Evolutionary conservation across 2,797 vertebrate genomes (phyloP).

Genomic region (Microcaecilia unicolor): DNA sequence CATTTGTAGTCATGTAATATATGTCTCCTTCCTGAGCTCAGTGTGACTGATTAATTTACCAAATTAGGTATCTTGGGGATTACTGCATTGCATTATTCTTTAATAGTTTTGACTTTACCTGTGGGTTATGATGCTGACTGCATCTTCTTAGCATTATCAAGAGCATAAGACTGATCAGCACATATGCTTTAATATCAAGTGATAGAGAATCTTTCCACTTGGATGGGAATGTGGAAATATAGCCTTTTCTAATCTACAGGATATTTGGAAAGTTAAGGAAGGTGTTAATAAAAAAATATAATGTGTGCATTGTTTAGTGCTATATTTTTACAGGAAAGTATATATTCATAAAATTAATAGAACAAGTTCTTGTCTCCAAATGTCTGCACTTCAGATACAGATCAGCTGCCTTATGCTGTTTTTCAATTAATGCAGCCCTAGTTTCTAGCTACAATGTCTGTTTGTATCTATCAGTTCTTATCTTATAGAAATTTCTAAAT

Average conservation of each 20-base stretch:
- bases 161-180: conserved; percentile 25
- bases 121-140: conserved; percentile 29
- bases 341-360: too few species aligned
- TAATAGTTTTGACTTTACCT: conserved; percentile 43
- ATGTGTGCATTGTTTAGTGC: too few species aligned
- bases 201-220: conserved; percentile 31
- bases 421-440: too few species aligned
- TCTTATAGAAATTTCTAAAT: too few species aligned
- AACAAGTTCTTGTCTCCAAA: too few species aligned
- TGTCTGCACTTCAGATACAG: too few species aligned
- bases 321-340: conserved; percentile 1
- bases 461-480: too few species aligned
- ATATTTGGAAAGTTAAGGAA: conserved; percentile 5
- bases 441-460: too few species aligned
- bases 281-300: too few species aligned
- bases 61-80: conserved; percentile 46
- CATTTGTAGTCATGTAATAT: conserved; percentile 36
- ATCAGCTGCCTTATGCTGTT: too few species aligned
- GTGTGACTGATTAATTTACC: conserved; percentile 43
- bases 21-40: conserved; percentile 28
- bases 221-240: conserved; percentile 30
- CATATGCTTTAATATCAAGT: conserved; percentile 39
- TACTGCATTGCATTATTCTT: conserved; percentile 42
- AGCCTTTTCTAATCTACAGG: conserved; percentile 13
- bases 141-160: conserved; percentile 27